Conservation (phyloP, 2,113 vertebrate genomes). For the Pyxicephalus adspersus region DNA sequence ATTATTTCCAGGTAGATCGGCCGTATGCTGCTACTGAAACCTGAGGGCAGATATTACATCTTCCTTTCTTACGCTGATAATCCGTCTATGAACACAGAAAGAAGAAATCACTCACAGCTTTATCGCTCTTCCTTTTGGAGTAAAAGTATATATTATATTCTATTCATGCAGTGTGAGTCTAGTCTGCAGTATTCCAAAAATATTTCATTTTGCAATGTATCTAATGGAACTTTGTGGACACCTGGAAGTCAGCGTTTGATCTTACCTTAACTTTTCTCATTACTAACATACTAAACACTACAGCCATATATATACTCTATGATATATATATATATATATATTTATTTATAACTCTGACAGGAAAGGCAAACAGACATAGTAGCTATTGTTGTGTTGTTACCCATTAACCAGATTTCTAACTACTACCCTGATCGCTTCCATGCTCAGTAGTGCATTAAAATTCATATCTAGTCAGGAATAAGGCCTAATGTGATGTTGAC, state of each 20-base stretch:
- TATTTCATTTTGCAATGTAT: neutral
- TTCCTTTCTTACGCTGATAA: conserved; percentile 27
- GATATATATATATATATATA: too few relatives aligned
- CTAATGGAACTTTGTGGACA: neutral
- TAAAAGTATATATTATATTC: conserved; percentile 18
- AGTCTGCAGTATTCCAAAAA: neutral
- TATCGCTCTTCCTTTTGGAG: conserved; percentile 32
- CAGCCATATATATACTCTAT: too few relatives aligned
- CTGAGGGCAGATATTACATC: conserved; percentile 35
- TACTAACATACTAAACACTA: neutral
- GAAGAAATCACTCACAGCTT: conserved; percentile 30
- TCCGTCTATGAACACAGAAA: conserved; percentile 18
- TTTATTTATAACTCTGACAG: too few relatives aligned
- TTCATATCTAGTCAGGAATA: too few relatives aligned
- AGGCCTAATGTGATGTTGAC: too few relatives aligned
- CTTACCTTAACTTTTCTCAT: neutral
- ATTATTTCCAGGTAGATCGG: conserved; percentile 38
- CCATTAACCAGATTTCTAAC: too few relatives aligned
- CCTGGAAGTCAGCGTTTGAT: neutral
- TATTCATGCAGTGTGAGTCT: conserved; percentile 3
- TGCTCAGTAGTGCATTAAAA: too few relatives aligned
- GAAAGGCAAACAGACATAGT: too few relatives aligned
- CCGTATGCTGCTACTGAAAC: conserved; percentile 8
- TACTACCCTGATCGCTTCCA: too few relatives aligned
- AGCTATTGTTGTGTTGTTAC: too few relatives aligned